These are phyloP conservation scores for Vanessa atalanta DNA, from an alignment of 1,140 invertebrate genomes.

Conservation along the genomic window DNA sequence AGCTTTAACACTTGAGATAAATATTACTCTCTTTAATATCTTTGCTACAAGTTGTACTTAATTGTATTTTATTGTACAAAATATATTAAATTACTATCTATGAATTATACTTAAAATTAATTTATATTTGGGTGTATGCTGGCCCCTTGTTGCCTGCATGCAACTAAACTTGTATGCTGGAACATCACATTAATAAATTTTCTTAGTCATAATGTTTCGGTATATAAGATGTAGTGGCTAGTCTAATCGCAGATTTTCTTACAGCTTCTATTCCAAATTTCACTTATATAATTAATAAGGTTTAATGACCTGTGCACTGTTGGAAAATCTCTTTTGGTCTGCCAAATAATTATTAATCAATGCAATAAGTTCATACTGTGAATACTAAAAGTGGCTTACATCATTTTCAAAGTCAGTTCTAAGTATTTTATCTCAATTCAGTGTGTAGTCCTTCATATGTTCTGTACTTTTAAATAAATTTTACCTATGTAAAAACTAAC, in stretches of 20 bases:
- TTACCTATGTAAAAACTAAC: conserved; percentile 82
- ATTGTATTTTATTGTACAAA: conserved; percentile 83
- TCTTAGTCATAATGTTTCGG: conserved; percentile 79
- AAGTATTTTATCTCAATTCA: conserved; percentile 81
- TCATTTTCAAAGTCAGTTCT: conserved; percentile 77
- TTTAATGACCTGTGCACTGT: conserved; percentile 78
- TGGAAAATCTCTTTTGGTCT: conserved; percentile 81
- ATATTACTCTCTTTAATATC: conserved; percentile 82
- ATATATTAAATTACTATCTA: conserved; percentile 82
- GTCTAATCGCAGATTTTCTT: conserved; percentile 81
- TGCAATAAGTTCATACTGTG: conserved; percentile 79
- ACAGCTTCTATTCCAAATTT: conserved; percentile 80
- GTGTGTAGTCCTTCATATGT: conserved; percentile 81
- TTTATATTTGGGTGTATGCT: conserved; percentile 80
- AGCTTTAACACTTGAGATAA: conserved; percentile 80
- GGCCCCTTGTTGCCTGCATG: conserved; percentile 74
- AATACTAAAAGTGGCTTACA: conserved; percentile 79
- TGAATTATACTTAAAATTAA: conserved; percentile 78
- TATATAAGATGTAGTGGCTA: conserved; percentile 80
- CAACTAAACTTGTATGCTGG: conserved; percentile 78
- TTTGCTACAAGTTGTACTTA: conserved; percentile 83
- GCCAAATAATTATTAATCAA: conserved; percentile 77
- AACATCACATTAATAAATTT: conserved; percentile 76
- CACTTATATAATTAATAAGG: conserved; percentile 75
- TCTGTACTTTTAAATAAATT: conserved; percentile 81